Conservation (phyloP, 2,113 vertebrate genomes). For the Mormyrus iriodes region DNA sequence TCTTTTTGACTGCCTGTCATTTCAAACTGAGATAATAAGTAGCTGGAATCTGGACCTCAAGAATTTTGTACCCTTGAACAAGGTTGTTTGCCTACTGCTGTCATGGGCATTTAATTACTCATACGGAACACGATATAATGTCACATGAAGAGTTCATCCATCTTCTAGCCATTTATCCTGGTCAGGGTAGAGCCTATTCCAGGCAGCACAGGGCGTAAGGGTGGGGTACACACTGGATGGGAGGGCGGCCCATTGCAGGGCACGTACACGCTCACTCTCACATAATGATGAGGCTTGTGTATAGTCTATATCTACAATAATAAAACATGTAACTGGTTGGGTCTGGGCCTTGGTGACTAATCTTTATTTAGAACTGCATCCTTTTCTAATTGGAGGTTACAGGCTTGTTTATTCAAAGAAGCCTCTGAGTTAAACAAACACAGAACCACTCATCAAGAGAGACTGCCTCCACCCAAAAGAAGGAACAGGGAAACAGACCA, state of each 20-base stretch:
- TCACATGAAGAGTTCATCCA: slow-evolving; percentile 2
- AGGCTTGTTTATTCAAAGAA: neutral
- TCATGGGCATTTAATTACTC: neutral
- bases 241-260: neutral
- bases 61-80: neutral
- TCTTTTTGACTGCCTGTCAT: neutral
- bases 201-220: neutral
- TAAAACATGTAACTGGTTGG: neutral
- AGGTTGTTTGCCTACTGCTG: neutral
- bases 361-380: neutral
- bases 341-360: neutral
- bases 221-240: neutral
- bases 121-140: neutral
- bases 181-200: neutral
- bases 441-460: neutral
- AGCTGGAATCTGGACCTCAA: neutral
- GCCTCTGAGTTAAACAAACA: neutral
- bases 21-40: neutral
- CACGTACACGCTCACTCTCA: neutral
- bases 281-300: neutral
- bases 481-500: neutral
- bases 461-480: neutral
- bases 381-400: neutral
- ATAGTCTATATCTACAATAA: neutral
- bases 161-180: neutral